Percentiles rank a stretch among this genome's conserved stretches.
Conservation (phyloP, 2,888 invertebrate species). For the Hoplodrina ambigua region DNA sequence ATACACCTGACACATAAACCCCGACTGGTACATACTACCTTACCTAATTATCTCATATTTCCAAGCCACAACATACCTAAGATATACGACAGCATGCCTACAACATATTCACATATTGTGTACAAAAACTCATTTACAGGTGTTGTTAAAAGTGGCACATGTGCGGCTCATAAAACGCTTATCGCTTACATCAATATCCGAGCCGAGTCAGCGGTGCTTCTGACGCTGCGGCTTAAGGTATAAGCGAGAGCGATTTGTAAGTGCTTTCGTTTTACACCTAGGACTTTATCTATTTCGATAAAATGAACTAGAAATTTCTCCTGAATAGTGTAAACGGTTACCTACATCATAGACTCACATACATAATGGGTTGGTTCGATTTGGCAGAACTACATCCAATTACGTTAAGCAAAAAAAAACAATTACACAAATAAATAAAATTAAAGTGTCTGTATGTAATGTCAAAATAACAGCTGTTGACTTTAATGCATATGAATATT, state of each 20-base stretch:
- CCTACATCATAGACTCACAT: too few species aligned
- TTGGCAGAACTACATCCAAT: too few species aligned
- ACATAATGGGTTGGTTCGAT: too few species aligned
- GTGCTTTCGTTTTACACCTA: too few species aligned
- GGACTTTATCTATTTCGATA: too few species aligned
- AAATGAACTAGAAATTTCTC: too few species aligned
- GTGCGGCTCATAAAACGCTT: constrained; percentile 71
- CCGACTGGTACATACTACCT: background rate
- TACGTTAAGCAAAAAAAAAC: too few species aligned
- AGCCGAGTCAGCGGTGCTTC: constrained; percentile 61
- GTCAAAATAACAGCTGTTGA: too few species aligned
- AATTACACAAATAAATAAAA: too few species aligned
- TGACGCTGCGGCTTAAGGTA: constrained; percentile 22
- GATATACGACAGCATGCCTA: constrained; percentile 28
- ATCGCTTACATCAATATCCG: constrained; percentile 73
- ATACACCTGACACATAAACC: background rate
- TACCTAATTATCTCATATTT: constrained; percentile 9
- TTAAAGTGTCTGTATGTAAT: too few species aligned
- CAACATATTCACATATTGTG: constrained; percentile 49
- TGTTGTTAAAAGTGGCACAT: constrained; percentile 63
- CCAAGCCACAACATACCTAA: constrained; percentile 11
- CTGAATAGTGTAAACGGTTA: too few species aligned
- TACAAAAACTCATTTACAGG: constrained; percentile 59
- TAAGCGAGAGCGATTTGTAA: background rate
- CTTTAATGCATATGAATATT: too few species aligned